Base-by-base conservation (phyloP, 1,140 invertebrate species). In the Onthophagus taurus region DNA sequence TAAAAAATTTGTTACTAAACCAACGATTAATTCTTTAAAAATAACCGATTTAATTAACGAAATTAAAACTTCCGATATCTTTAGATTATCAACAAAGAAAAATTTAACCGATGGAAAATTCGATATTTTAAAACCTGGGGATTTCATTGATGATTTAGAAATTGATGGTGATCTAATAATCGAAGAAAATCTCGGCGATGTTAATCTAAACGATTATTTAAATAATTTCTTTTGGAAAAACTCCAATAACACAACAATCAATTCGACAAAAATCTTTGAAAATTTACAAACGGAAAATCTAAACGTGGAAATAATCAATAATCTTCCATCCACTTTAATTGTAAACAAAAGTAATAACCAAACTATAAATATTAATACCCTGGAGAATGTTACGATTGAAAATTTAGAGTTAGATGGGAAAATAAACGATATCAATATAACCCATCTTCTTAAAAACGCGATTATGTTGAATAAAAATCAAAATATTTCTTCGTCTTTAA, bases 271-370 rank as follows among this genome's bases (percentile, higher is more conserved):
- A 60, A 50, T 45, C 3, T 63, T 72, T 30, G 37, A 50, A 9
- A 35, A 1, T 41, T 72, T 0, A 44, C 44, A 3, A 36, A 64
- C n/a, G n/a, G 49, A 29, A 49, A 54, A 60, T 31, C 24, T 67
- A 18, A 38, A 57, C 35, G 49, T 68, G 2, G 23, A 47, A 39
- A 48, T 41, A 5, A 53, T 74, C 0, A 71, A 65, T 45, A 54
- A 61, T 8, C 60, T 69, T 20, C 43, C 52, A 9, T 30, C 72
- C 3, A 48, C 60, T 7, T 52, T 57, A 1, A 64, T 72, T 46
- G 49, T 74, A 3, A 66, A 65, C 4, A 61, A 59, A 48, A 59
- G 70, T 34, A 61, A 61, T 0, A 49, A 58, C 2, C 68, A 72
- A 54, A 45, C 47, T 1, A 43, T 73, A 1, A 42, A 64, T 24